phyloP scores from a whole-genome alignment of 2,888 invertebrate species.

The Brachylomia viminalis region DNA sequence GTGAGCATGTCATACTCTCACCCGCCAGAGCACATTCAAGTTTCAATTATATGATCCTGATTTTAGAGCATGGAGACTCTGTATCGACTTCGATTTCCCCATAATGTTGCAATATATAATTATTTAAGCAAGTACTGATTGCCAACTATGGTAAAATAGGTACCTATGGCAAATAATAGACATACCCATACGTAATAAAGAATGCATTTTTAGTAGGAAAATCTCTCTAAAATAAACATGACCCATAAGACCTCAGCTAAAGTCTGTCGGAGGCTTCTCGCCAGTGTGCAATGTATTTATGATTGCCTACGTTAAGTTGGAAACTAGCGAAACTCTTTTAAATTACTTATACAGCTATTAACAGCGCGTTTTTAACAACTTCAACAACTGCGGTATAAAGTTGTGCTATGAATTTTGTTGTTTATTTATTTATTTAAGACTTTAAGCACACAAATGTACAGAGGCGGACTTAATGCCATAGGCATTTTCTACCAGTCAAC shows the following conservation, averaged over 20 bases:
- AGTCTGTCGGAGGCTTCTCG: neutral
- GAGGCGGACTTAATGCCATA: too few relatives aligned
- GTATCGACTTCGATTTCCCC: too few relatives aligned
- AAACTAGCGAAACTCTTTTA: constrained; percentile 27
- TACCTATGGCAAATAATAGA: neutral
- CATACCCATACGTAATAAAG: neutral
- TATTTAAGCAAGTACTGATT: neutral
- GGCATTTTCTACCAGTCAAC: too few relatives aligned
- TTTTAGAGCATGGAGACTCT: neutral
- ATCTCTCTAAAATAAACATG: constrained; percentile 5
- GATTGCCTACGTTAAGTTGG: constrained; percentile 12
- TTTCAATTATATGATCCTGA: neutral
- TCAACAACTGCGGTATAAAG: constrained; percentile 27
- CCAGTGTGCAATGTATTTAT: constrained; percentile 12
- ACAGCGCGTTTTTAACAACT: constrained; percentile 21
- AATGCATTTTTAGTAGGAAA: neutral
- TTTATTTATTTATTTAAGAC: too few relatives aligned
- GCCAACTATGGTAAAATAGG: neutral
- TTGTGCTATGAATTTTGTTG: constrained; percentile 7
- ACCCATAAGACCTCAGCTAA: constrained; percentile 1
- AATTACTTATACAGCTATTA: constrained; percentile 28
- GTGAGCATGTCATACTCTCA: too few relatives aligned
- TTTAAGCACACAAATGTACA: too few relatives aligned
- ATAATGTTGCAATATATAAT: neutral
- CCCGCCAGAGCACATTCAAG: too few relatives aligned